Evolutionary conservation across 2,113 vertebrate species (phyloP).

Genomic region (Malaclemys terrapin): DNA sequence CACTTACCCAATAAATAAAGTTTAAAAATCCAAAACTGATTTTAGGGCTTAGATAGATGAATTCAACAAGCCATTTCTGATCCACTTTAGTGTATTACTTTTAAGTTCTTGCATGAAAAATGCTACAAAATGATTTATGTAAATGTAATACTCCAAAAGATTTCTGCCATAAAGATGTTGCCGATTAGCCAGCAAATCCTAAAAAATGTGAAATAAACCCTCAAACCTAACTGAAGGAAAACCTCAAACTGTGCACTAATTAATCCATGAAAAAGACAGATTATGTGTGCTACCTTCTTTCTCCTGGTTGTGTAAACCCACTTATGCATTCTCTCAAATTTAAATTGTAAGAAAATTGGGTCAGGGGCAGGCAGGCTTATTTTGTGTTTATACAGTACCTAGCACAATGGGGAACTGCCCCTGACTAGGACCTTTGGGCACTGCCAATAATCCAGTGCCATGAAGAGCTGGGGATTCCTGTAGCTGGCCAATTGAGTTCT

Average conservation of each 20-base stretch:
- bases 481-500: neutral
- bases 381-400: neutral
- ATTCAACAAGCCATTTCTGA: neutral
- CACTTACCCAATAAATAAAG: neutral
- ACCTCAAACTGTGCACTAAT: neutral
- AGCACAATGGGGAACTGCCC: neutral
- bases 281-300: neutral
- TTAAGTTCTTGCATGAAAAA: neutral
- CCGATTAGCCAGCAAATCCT: neutral
- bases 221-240: neutral
- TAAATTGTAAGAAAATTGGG: neutral
- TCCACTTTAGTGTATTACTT: neutral
- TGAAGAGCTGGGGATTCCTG: neutral
- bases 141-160: neutral
- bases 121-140: neutral
- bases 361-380: neutral
- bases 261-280: too few species aligned
- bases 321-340: neutral
- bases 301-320: neutral
- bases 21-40: neutral
- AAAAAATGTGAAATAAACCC: neutral
- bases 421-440: too few species aligned
- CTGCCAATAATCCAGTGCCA: neutral
- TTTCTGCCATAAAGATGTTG: neutral
- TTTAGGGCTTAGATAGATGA: neutral